Evolutionary conservation across 2,113 vertebrate species (phyloP).

Genomic region (Rhinolophus ferrumequinum): DNA sequence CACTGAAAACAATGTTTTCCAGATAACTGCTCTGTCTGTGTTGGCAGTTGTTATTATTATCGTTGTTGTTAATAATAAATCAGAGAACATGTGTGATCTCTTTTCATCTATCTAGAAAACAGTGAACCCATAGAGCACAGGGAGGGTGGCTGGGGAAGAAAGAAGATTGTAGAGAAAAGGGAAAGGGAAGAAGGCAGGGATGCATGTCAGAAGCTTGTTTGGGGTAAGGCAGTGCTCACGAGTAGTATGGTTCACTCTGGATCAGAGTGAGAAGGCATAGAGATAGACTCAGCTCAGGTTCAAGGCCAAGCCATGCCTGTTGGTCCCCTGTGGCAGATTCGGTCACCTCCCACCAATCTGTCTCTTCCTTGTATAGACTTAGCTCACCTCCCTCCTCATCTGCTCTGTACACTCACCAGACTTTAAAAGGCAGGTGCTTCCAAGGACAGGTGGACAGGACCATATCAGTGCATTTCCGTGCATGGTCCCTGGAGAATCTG

Average conservation of each 20-base stretch:
- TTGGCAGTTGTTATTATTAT: background rate
- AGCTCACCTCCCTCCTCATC: background rate
- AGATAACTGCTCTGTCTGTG: background rate
- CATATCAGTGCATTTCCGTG: accelerated
- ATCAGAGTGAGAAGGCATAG: background rate
- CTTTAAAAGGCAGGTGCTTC: constrained; percentile 53
- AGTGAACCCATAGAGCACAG: background rate
- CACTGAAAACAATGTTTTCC: background rate
- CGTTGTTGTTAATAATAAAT: background rate
- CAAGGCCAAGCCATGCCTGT: background rate
- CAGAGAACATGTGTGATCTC: background rate
- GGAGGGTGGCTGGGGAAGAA: background rate
- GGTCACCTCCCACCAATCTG: background rate
- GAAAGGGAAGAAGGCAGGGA: background rate
- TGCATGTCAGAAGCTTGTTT: background rate
- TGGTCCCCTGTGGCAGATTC: background rate
- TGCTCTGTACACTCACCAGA: background rate
- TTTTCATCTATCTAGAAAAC: background rate
- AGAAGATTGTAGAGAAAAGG: background rate
- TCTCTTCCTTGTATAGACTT: background rate
- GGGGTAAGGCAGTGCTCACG: background rate
- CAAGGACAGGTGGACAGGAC: background rate
- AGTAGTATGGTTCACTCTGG: background rate
- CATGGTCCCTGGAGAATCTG: background rate
- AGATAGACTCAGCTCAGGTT: background rate